phyloP scores from a whole-genome alignment of 2,797 vertebrate species.

The Danio aesculapii region DNA sequence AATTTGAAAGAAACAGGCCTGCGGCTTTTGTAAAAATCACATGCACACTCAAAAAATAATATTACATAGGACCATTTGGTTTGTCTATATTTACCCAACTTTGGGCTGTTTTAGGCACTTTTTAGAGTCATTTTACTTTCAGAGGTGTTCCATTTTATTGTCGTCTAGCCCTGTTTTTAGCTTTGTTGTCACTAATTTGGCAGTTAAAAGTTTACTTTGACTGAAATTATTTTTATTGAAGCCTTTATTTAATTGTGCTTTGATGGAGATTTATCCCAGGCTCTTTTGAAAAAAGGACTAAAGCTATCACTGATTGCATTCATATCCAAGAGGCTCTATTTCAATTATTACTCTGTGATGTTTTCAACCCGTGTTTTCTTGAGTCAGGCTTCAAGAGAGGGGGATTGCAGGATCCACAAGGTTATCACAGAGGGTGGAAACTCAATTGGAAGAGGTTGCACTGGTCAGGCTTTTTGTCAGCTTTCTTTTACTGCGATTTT shows the following conservation, averaged over 20 bases:
- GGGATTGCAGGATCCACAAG: conserved; percentile 29
- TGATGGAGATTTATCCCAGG: background rate
- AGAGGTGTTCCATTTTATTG: background rate
- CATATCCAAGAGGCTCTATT: conserved; percentile 27
- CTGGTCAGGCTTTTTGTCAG: conserved; percentile 51
- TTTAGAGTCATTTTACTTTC: background rate
- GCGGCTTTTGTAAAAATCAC: too few relatives aligned
- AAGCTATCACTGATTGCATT: background rate
- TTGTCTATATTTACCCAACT: too few relatives aligned
- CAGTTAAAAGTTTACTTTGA: background rate
- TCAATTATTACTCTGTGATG: conserved; percentile 33
- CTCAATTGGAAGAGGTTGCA: conserved; percentile 43
- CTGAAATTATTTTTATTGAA: conserved; percentile 1
- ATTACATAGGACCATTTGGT: too few relatives aligned
- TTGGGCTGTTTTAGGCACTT: background rate
- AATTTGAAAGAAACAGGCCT: too few relatives aligned
- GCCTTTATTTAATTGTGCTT: background rate
- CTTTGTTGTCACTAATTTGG: background rate
- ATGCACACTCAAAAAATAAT: too few relatives aligned
- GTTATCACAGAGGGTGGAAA: conserved; percentile 54
- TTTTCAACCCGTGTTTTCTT: conserved; percentile 32
- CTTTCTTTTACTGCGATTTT: conserved; percentile 49
- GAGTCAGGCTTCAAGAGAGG: conserved; percentile 37
- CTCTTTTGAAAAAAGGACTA: conserved; percentile 12
- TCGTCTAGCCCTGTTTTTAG: background rate